Evolutionary conservation across 2,113 vertebrate genomes (phyloP), one percentile per base, ranked within the genome.

Genomic region (Poeciliopsis prolifica): DNA sequence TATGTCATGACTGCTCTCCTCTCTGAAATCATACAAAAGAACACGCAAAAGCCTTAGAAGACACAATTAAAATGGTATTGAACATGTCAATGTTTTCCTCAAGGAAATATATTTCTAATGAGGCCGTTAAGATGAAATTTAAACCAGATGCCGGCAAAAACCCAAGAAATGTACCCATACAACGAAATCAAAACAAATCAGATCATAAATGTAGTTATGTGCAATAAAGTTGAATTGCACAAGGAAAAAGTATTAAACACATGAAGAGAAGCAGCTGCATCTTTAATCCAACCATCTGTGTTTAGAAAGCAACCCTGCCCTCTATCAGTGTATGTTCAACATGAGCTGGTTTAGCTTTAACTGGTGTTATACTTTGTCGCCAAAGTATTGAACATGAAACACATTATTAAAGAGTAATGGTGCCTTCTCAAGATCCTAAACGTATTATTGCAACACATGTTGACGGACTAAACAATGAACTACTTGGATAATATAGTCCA

Each of bases 1-100:
- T 75, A 69, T 82, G 85, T 80, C 30, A 78, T 86, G 88, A 89
- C 88, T 51, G 68, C 68, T 70, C 75, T 62, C 14, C 54, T 28
- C 40, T 37, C n/a, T 15, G 33, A 8, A 31, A 28, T 71, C 40
- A 37, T 37, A 80, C 19, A 1, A 33, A 71, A 65, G 64, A 40
- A 28, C 12, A 66, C 13, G 58, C 61, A 67, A 22, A 77, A 60
- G 66, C 71, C 78, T 62, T 72, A 61, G 72, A 73, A 83, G 84
- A 83, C 82, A 73, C 72, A 84, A 19, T 28, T 66, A 75, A 77
- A 79, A 48, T 5, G 4, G 51, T 58, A 58, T 17, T 19, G 44
- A 48, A 19, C 44, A 48, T 48, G 15, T 48, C 44, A 48, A 17
- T 42, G 40, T 19, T 48, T 19, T 58, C 24, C 24, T n/a, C 22